These are phyloP conservation scores for Graptemys geographica DNA, from an alignment of 2,797 vertebrate genomes.

Conservation along the genomic window DNA sequence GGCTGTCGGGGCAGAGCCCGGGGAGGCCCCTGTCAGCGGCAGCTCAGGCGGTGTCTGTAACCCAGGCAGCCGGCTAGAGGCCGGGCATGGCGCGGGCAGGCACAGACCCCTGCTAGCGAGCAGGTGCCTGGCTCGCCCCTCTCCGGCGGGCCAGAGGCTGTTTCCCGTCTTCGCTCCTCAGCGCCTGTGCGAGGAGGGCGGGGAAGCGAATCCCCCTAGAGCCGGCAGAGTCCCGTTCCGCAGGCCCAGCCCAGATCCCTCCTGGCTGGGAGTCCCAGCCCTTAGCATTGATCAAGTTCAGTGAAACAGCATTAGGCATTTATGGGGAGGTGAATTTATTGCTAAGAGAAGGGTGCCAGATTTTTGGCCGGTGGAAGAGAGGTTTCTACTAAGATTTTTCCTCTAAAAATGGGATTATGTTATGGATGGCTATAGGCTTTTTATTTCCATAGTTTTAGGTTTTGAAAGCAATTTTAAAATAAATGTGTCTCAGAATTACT, in stretches of 20 bases:
- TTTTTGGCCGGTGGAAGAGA: conserved; percentile 8
- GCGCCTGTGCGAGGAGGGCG: neutral
- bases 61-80: neutral
- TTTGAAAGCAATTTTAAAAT: neutral
- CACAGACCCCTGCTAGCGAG: neutral
- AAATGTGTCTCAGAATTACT: neutral
- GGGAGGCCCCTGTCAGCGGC: neutral
- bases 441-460: neutral
- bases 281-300: neutral
- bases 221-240: too few species aligned
- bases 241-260: too few species aligned
- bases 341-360: neutral
- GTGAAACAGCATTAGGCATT: neutral
- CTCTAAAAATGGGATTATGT: neutral
- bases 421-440: neutral
- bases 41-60: neutral
- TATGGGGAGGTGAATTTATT: neutral
- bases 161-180: too few species aligned
- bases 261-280: neutral
- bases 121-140: neutral
- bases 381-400: neutral
- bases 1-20: neutral
- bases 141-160: neutral
- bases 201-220: too few species aligned
- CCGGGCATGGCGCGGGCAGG: neutral